These are phyloP conservation scores for Panthera uncia DNA, from an alignment of 2,113 vertebrate species.

Conservation along the genomic window DNA sequence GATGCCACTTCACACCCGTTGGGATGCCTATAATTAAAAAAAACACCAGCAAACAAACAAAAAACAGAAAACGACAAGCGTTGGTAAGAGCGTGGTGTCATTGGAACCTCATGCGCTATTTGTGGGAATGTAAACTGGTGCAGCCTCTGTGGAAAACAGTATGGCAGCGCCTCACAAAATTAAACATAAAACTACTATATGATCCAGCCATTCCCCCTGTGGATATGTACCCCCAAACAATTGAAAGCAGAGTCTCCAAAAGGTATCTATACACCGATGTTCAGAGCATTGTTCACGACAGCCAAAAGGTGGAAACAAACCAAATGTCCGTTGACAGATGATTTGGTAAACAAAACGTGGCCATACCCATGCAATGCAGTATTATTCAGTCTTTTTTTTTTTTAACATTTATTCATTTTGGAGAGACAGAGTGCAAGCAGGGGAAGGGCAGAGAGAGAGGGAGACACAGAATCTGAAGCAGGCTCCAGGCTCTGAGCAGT, in stretches of 20 bases:
- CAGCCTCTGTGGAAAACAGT: not conserved
- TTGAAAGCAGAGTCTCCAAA: not conserved
- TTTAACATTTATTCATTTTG: not conserved
- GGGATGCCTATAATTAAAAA: not conserved
- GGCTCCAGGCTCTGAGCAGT: not conserved
- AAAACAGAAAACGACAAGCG: not conserved
- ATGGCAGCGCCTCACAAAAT: not conserved
- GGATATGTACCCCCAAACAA: not conserved
- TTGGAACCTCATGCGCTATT: too few relatives aligned
- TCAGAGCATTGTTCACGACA: too few relatives aligned
- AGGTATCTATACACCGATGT: not conserved
- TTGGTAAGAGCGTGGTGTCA: not conserved
- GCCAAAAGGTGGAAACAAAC: not conserved
- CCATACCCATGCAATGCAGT: not conserved
- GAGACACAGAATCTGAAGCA: not conserved
- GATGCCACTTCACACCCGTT: not conserved
- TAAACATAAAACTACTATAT: not conserved
- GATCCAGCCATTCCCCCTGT: not conserved
- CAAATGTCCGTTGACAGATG: not conserved
- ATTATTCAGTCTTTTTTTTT: not conserved
- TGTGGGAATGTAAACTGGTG: not conserved
- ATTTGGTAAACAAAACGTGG: too few relatives aligned
- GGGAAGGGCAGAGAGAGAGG: not conserved
- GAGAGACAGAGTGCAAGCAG: not conserved
- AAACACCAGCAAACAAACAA: not conserved